Evolutionary conservation across 2,888 invertebrate genomes (phyloP), one percentile per base, ranked within the genome.

Genomic region (Caenorhabditis plicata): DNA sequence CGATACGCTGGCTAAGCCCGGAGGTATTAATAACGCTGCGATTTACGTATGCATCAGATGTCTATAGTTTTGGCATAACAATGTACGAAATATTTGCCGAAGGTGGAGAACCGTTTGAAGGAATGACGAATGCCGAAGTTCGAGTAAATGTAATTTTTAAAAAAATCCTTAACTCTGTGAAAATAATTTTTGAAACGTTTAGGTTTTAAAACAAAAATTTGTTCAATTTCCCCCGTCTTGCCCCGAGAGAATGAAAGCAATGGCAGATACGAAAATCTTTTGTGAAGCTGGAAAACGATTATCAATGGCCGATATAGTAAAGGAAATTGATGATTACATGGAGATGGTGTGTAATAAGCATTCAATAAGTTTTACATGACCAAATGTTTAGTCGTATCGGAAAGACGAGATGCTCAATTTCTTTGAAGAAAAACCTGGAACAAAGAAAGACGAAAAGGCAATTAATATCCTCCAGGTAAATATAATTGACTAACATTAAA

Each of bases 1-100:
- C 65, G 4, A 56, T 53, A 22, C 61, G 61, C 25, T 64, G 64
- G 64, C 38, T 64, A 20, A 52, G 53, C 7, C 56, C 60, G 7
- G 64, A 64, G 43, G 56, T 55, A 8, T 39, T 64, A 11, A n/a
- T 19, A 27, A 42, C 48, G 1, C 32, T 55, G 15, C 20, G 11
- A 4, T 64, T 64, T 38, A 53, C 27, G 19, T 38, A 20, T 25
- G 47, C 51, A 11, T 60, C 60, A 4, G 64, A 64, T 27, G 60
- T 64, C 25, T 64, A 55, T 20, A 15, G 13, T 4, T 62, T 22
- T 4, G 32, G 26, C 17, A 43, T 64, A 32, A 55, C 58, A n/a
- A 27, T 43, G 13, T 54, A 44, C 44, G 64, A 64, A 35, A 50
- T 64, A 13, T 64, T 58, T 35, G 54, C 51, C 25, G 58, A 64